These are phyloP conservation scores for Trogon surrucura DNA, from an alignment of 2,113 vertebrate species.

Conservation along the genomic window DNA sequence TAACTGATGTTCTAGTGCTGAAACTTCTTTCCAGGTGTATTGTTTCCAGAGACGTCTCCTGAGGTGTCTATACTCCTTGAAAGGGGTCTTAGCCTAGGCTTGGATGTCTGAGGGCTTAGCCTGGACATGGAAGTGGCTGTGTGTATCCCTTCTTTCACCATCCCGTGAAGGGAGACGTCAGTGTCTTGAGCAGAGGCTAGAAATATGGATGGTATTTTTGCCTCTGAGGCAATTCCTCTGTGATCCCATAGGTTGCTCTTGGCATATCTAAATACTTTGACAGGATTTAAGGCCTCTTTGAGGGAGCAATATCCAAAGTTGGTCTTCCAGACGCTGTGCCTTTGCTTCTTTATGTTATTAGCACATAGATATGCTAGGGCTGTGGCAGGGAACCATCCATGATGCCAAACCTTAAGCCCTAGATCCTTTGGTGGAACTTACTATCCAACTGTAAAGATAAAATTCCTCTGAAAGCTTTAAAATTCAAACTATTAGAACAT, in stretches of 20 bases:
- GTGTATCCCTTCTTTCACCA: neutral
- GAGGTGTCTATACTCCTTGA: neutral
- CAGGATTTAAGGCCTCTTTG: neutral
- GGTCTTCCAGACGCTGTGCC: neutral
- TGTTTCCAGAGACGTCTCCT: neutral
- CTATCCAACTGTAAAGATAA: constrained; percentile 4
- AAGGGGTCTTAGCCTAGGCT: neutral
- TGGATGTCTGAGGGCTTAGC: neutral
- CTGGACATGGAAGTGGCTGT: neutral
- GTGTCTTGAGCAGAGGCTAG: neutral
- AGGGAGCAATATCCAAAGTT: neutral
- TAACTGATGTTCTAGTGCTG: neutral
- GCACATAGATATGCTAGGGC: neutral
- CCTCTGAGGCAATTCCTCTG: constrained; percentile 35
- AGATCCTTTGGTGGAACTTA: neutral
- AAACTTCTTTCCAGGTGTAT: neutral
- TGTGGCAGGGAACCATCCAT: neutral
- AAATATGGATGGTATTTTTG: constrained; percentile 52
- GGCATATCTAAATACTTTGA: neutral
- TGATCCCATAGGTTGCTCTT: neutral
- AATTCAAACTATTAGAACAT: neutral
- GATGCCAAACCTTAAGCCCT: neutral
- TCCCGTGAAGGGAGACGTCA: neutral
- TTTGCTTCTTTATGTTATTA: neutral
- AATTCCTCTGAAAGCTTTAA: neutral